A percentile compares a stretch with the other conserved stretches of the same genome.
Evolutionary conservation across 2,113 vertebrate species (phyloP).

Genomic region (Alligator mississippiensis): DNA sequence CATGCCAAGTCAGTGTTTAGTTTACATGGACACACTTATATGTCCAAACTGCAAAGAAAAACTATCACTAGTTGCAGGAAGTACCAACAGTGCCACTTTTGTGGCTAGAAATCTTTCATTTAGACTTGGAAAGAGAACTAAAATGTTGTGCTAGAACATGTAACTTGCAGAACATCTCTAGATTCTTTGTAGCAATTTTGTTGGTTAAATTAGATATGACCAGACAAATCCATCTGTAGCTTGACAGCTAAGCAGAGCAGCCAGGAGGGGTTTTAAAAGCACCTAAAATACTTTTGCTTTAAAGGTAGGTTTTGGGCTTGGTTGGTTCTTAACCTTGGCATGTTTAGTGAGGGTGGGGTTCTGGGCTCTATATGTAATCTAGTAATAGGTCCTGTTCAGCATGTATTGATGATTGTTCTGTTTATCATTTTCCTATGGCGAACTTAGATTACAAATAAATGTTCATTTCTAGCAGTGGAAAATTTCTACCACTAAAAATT

Average conservation of each 20-base stretch:
- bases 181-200: not conserved
- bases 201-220: not conserved
- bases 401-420: not conserved
- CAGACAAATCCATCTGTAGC: not conserved
- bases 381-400: not conserved
- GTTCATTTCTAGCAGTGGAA: too few relatives aligned
- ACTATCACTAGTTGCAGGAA: too few relatives aligned
- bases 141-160: too few relatives aligned
- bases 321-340: not conserved
- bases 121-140: too few relatives aligned
- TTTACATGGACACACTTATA: too few relatives aligned
- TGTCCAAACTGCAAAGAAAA: too few relatives aligned
- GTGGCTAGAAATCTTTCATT: too few relatives aligned
- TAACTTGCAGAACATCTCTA: not conserved
- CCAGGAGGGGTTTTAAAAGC: not conserved
- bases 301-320: not conserved
- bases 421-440: not conserved
- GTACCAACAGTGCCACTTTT: too few relatives aligned
- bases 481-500: too few relatives aligned
- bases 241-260: not conserved
- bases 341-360: not conserved
- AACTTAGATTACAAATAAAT: not conserved
- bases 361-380: not conserved
- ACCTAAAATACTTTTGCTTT: not conserved
- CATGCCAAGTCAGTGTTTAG: too few relatives aligned